Evolutionary conservation across 2,113 vertebrate genomes (phyloP).

Genomic region (Semnornis frantzii): DNA sequence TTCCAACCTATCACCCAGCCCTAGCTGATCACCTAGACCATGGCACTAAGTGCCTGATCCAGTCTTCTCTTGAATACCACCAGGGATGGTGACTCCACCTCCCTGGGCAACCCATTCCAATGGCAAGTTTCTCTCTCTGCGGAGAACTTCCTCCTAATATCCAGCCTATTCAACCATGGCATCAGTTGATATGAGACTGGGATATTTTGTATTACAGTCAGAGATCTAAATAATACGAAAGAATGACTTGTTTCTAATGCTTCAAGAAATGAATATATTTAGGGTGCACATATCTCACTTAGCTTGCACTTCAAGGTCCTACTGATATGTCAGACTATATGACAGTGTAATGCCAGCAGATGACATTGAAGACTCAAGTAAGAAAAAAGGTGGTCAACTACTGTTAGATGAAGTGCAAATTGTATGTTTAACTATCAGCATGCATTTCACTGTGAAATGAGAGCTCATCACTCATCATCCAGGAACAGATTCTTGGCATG

Average conservation of each 20-base stretch:
- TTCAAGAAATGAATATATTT: background rate
- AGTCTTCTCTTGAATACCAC: no score
- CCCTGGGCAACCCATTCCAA: no score
- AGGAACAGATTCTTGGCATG: background rate
- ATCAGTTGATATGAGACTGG: background rate
- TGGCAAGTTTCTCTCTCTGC: no score
- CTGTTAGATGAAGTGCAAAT: background rate
- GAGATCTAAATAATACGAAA: background rate
- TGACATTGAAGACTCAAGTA: background rate
- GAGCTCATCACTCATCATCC: background rate
- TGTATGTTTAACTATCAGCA: background rate
- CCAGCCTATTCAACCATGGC: background rate
- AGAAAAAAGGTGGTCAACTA: background rate
- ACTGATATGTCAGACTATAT: background rate
- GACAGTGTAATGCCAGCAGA: background rate
- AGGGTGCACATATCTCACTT: background rate
- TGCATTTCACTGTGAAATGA: background rate
- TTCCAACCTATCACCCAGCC: no score
- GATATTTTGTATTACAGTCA: background rate
- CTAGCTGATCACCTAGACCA: no score
- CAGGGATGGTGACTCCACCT: no score
- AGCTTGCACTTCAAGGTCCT: background rate
- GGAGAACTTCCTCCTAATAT: no score
- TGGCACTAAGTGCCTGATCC: no score
- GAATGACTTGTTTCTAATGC: background rate